These are phyloP conservation scores for Psittacara wagleri DNA, from an alignment of 2,113 vertebrate species.

Conservation along the genomic window DNA sequence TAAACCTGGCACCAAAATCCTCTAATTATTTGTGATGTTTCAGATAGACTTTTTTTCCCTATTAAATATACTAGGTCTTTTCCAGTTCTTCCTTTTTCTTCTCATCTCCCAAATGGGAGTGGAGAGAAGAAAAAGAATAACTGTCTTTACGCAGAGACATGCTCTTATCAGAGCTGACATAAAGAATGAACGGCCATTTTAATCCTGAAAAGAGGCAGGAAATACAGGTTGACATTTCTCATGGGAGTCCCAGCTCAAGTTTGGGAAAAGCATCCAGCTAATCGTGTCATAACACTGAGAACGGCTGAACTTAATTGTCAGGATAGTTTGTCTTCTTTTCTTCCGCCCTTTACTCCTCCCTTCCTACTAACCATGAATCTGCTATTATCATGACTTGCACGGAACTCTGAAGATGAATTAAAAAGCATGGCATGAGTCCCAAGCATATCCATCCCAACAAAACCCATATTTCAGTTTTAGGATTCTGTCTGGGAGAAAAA, in stretches of 20 bases:
- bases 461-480: conserved; percentile 35
- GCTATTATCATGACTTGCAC: background rate
- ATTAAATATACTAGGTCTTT: background rate
- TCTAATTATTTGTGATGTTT: background rate
- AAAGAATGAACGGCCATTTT: background rate
- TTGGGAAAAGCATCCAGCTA: background rate
- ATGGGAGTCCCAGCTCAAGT: background rate
- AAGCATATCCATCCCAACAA: conserved; percentile 12
- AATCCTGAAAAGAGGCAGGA: background rate
- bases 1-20: background rate
- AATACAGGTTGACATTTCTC: background rate
- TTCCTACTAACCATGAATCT: background rate
- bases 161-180: background rate
- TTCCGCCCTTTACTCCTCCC: background rate
- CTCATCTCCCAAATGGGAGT: background rate
- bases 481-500: conserved; percentile 12
- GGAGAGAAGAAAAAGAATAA: background rate
- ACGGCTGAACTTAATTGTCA: background rate
- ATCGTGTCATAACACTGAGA: background rate
- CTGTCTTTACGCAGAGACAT: background rate
- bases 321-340: background rate
- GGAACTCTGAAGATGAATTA: background rate
- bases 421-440: background rate
- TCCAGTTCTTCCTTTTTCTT: background rate
- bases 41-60: background rate